phyloP scores from a whole-genome alignment of 1,140 invertebrate species.

The Acromyrmex echinatior region DNA sequence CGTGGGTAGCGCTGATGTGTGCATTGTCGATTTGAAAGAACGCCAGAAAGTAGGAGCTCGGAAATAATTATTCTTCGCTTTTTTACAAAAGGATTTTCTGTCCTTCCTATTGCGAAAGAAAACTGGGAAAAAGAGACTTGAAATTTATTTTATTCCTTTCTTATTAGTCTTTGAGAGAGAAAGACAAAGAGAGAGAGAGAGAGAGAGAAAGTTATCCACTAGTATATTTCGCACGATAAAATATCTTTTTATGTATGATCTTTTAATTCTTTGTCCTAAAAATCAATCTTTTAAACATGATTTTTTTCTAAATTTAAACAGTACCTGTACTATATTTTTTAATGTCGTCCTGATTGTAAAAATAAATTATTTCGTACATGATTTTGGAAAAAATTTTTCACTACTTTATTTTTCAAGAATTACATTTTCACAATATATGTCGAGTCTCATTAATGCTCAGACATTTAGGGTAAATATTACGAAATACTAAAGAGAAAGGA shows the following conservation, averaged over 20 bases:
- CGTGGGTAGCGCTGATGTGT: not conserved
- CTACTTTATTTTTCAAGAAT: not conserved
- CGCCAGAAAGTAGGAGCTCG: not conserved
- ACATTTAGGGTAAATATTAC: not conserved
- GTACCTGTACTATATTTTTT: not conserved
- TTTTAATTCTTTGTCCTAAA: not conserved
- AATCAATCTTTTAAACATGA: not conserved
- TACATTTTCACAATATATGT: not conserved
- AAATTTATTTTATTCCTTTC: not conserved
- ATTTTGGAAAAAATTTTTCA: not conserved
- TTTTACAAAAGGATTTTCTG: not conserved
- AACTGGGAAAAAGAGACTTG: not conserved
- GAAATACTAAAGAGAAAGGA: not conserved
- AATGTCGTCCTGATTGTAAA: not conserved
- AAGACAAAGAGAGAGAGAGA: too few species aligned
- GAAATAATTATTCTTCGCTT: slow-evolving; percentile 33
- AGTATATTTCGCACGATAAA: not conserved
- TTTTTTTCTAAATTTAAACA: not conserved
- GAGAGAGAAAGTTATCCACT: not conserved
- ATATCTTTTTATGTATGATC: not conserved
- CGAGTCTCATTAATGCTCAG: not conserved
- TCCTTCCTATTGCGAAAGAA: not conserved
- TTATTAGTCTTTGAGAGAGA: not conserved
- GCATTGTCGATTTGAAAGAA: not conserved
- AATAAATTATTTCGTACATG: not conserved